Percentiles rank a stretch among this genome's conserved stretches.
phyloP scores from a whole-genome alignment of 2,113 vertebrate genomes.

The Danionella cerebrum region DNA sequence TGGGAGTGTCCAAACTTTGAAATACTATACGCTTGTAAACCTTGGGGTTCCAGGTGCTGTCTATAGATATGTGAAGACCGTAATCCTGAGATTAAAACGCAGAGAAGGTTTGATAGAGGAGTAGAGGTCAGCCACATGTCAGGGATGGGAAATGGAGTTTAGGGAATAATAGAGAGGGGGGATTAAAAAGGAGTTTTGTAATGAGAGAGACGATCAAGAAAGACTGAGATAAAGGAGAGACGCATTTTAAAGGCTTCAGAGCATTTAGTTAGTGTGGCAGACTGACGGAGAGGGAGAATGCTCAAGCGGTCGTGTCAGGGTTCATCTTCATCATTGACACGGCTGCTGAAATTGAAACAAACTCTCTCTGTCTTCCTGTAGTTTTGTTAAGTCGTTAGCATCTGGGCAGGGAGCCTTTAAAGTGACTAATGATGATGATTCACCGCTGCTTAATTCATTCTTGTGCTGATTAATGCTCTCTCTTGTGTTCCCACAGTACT shows the following conservation, averaged over 20 bases:
- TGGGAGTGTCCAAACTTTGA: neutral
- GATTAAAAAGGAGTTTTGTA: constrained; percentile 26
- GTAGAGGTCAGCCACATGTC: constrained; percentile 4
- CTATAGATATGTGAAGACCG: constrained; percentile 2
- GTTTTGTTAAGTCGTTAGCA: constrained; percentile 17
- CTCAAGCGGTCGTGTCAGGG: constrained; percentile 34
- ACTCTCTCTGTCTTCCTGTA: neutral
- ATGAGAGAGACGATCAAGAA: constrained; percentile 14
- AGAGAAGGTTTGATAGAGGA: constrained; percentile 23
- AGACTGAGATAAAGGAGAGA: constrained; percentile 26
- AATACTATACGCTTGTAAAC: neutral
- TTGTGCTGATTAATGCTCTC: constrained; percentile 17
- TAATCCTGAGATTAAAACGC: constrained; percentile 34
- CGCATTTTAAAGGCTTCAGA: neutral
- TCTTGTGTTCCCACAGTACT: constrained; percentile 34
- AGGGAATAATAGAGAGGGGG: constrained; percentile 29
- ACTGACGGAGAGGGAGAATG: constrained; percentile 33
- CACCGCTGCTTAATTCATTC: constrained; percentile 14
- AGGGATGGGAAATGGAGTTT: constrained; percentile 28
- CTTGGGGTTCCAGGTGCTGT: neutral
- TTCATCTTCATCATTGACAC: constrained; percentile 60
- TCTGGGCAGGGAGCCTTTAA: constrained; percentile 15
- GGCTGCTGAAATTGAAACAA: constrained; percentile 41
- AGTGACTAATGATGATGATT: constrained; percentile 36
- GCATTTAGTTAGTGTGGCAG: constrained; percentile 24